Evolutionary conservation across 2,888 invertebrate species (phyloP).

Genomic region (Harpagoxenus sublaevis): DNA sequence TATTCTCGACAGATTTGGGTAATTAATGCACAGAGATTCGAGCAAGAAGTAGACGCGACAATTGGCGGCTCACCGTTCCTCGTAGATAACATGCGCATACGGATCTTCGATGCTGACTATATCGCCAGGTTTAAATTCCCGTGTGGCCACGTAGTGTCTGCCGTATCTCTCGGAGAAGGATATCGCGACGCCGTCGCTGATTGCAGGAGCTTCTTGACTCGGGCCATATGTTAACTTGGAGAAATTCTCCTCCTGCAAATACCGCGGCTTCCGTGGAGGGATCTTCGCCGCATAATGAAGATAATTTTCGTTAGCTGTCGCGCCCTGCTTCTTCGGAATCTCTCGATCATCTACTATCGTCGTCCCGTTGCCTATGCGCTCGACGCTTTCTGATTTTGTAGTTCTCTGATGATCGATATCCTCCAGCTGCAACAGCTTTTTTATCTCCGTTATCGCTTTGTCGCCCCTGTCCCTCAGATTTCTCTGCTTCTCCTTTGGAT

Average conservation of each 20-base stretch:
- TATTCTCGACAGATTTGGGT: no score
- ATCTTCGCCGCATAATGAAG: conserved; percentile 42
- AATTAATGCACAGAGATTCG: neutral
- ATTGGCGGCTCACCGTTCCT: conserved; percentile 79
- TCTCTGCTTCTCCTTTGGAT: conserved; percentile 82
- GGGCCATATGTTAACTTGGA: conserved; percentile 77
- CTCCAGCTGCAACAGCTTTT: conserved; percentile 62
- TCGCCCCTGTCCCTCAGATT: conserved; percentile 81
- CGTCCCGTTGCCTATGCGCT: neutral
- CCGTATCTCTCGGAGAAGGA: conserved; percentile 81
- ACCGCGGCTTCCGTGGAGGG: conserved; percentile 66
- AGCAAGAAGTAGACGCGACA: neutral
- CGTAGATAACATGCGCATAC: conserved; percentile 81
- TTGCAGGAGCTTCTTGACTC: conserved; percentile 80
- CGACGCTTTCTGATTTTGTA: neutral
- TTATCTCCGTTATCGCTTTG: conserved; percentile 80
- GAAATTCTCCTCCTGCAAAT: conserved; percentile 76
- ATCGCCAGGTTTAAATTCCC: conserved; percentile 83
- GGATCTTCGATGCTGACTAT: conserved; percentile 82
- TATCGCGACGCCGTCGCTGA: conserved; percentile 81
- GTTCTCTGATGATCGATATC: conserved; percentile 53
- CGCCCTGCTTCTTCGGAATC: conserved; percentile 5
- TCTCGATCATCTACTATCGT: conserved; percentile 6
- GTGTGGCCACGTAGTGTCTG: conserved; percentile 82
- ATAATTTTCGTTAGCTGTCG: conserved; percentile 15